phyloP scores from a whole-genome alignment of 2,113 vertebrate genomes.

The Psilopogon haemacephalus region DNA sequence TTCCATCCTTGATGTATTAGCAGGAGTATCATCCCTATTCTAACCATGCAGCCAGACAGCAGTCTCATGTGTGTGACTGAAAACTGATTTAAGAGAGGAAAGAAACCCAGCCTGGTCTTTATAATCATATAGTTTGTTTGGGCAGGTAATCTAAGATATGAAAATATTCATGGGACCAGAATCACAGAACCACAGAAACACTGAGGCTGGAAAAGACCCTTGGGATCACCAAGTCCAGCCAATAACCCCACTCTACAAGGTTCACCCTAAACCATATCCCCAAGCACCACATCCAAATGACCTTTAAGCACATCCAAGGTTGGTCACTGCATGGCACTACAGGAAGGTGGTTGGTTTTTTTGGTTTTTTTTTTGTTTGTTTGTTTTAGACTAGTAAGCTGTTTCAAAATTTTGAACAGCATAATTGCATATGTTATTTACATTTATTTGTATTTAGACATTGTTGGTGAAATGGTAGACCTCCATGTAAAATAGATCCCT shows the following conservation, averaged over 20 bases:
- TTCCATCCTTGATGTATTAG: neutral
- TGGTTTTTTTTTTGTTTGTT: neutral
- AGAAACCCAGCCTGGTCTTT: neutral
- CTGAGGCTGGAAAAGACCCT: too few species aligned
- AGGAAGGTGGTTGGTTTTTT: neutral
- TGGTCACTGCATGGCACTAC: too few species aligned
- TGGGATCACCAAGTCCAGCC: too few species aligned
- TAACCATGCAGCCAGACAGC: neutral
- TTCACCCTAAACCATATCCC: too few species aligned
- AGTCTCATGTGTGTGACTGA: neutral
- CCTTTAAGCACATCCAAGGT: too few species aligned
- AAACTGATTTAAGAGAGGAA: neutral
- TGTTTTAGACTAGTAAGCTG: neutral
- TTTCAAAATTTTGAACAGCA: neutral
- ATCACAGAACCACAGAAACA: neutral
- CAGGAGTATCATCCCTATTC: neutral
- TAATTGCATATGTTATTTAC: neutral
- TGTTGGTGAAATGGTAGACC: neutral
- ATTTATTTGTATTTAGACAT: neutral
- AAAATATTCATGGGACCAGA: neutral
- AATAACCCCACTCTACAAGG: too few species aligned
- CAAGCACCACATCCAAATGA: too few species aligned
- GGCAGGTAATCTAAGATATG: neutral
- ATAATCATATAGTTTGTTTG: neutral
- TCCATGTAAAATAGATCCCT: neutral